Conservation (phyloP, 1,140 invertebrate species). For the Microplitis mediator region DNA sequence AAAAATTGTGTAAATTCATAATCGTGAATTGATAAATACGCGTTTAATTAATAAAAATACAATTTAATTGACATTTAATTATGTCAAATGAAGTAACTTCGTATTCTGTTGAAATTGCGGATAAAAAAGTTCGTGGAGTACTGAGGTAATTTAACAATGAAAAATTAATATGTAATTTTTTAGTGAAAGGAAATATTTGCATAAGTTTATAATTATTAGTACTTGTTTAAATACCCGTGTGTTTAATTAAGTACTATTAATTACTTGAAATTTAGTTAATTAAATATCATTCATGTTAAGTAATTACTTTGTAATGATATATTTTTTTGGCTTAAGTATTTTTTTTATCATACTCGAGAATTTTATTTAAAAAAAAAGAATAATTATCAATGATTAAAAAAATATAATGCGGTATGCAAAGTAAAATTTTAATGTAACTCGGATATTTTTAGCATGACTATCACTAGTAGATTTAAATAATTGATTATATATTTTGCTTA, state of each 20-base stretch:
- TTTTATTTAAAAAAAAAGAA: too few relatives aligned
- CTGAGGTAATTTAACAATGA: slow-evolving; percentile 8
- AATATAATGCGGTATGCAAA: not conserved
- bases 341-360: too few relatives aligned
- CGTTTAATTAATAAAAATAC: not conserved
- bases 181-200: not conserved
- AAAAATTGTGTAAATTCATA: not conserved
- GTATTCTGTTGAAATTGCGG: not conserved
- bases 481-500: not conserved
- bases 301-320: too few relatives aligned
- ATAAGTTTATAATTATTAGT: not conserved
- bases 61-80: not conserved
- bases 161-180: not conserved
- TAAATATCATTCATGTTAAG: too few relatives aligned
- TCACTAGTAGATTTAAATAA: too few relatives aligned
- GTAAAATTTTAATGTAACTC: slow-evolving; percentile 1
- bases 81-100: not conserved
- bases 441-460: not conserved
- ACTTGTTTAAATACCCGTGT: not conserved
- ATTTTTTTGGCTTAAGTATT: too few relatives aligned
- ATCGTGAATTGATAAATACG: not conserved
- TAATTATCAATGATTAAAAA: not conserved
- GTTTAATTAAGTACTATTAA: too few relatives aligned
- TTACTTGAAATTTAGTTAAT: too few relatives aligned
- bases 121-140: not conserved